Base-by-base conservation (phyloP, 2,797 vertebrate species). In the Gallinago nigripennis region DNA sequence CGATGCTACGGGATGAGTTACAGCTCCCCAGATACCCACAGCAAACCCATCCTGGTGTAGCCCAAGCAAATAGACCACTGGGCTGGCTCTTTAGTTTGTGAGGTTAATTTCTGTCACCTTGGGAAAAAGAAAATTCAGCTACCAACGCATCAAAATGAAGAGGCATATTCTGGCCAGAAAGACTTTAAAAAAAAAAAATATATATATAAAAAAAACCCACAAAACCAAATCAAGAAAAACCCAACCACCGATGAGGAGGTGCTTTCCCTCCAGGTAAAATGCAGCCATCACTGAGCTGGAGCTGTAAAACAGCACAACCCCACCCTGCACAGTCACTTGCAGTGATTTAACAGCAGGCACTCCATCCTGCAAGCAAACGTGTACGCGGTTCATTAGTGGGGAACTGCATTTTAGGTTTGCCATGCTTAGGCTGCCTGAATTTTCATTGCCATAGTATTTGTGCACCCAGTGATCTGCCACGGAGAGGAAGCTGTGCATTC, bases 1-100 rank as follows among this genome's bases (percentile, higher is more conserved):
- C 1, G 3, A 50, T 11, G 70, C 43, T 27, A 12, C 0, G 0
- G 65, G 73, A 53, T 0, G 5, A 84, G 33, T 31, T 39, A 20
- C 19, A 65, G 70, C 60, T 69, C 80, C 43, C 46, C 21, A 17
- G 31, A 28, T 25, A 31, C 37, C 19, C 33, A 28, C 17, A 17
- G 71, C 53, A 79, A 87, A 43, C 39, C 72, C 63, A 28, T 0
- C 0, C 76, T 21, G 43, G 9, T 9, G 30, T 17, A 64, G 23
- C 16, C 46, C 53, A 46, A 35, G 46, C 0, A 1, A 58, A 58
- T 0, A 4, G 39, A 31, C 33, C 31, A 8, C 16, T 9, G 11
- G 23, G 35, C 20, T 46, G 30, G 11, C 41, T 50, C 51, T 71
- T n/a, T 21, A 11, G 37, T 37, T 51, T 30, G 27, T 9, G 45